A percentile compares a stretch with the other conserved stretches of the same genome.
phyloP scores from a whole-genome alignment of 2,888 invertebrate genomes.

The Quadriops clusia region DNA sequence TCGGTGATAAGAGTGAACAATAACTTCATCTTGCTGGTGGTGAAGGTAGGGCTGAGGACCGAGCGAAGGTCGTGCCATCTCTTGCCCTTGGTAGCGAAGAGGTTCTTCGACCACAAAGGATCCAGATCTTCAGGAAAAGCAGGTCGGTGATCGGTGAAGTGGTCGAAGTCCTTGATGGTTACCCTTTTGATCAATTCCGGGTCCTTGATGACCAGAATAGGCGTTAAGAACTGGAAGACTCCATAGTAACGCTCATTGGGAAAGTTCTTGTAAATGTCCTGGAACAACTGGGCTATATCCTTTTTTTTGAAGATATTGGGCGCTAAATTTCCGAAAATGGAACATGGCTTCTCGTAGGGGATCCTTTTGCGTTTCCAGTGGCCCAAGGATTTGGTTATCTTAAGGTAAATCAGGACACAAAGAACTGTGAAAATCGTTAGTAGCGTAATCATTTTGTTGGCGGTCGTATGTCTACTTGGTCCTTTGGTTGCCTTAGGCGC shows the following conservation, averaged over 20 bases:
- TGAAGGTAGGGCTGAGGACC: slow-evolving; percentile 26
- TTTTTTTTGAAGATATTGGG: too few relatives aligned
- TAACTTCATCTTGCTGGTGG: slow-evolving; percentile 25
- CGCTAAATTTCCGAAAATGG: slow-evolving; percentile 2
- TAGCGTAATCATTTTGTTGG: too few relatives aligned
- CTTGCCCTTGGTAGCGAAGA: slow-evolving; percentile 21
- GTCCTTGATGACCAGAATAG: slow-evolving; percentile 40
- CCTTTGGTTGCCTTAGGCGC: too few relatives aligned
- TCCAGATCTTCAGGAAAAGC: slow-evolving; percentile 30
- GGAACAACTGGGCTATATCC: neutral
- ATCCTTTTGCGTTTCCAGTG: slow-evolving; percentile 1
- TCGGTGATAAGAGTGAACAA: slow-evolving; percentile 24
- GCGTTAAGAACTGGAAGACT: slow-evolving; percentile 24
- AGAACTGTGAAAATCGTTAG: too few relatives aligned
- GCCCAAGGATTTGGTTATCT: too few relatives aligned
- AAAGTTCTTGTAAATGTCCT: neutral
- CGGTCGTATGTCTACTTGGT: too few relatives aligned
- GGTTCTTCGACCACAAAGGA: slow-evolving; percentile 38
- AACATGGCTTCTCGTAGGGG: neutral
- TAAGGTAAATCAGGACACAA: too few relatives aligned
- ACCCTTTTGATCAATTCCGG: slow-evolving; percentile 47
- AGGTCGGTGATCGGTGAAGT: slow-evolving; percentile 39
- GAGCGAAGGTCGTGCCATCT: slow-evolving; percentile 25
- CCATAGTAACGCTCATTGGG: slow-evolving; percentile 23
- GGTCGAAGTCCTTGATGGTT: slow-evolving; percentile 45